Evolutionary conservation across 2,113 vertebrate species (phyloP).

Genomic region (Myocastor coypus): DNA sequence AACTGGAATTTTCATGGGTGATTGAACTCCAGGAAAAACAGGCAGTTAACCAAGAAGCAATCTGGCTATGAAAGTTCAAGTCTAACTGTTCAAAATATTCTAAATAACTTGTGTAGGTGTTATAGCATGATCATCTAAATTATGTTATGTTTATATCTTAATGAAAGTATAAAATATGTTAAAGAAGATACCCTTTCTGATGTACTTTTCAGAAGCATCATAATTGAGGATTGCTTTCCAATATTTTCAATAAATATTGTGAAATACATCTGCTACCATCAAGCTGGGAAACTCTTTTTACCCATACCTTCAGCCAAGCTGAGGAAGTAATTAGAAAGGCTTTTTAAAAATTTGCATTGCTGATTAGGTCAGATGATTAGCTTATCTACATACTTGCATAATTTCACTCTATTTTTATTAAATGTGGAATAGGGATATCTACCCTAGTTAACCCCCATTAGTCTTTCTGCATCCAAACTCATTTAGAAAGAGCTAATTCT

Average conservation of each 20-base stretch:
- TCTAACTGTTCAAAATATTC: neutral
- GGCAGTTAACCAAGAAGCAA: conserved; percentile 32
- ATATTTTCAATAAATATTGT: conserved; percentile 84
- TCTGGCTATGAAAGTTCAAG: conserved; percentile 45
- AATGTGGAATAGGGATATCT: conserved; percentile 38
- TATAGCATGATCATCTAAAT: conserved; percentile 42
- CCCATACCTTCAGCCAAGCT: conserved; percentile 75
- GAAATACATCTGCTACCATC: conserved; percentile 78
- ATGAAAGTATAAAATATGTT: conserved; percentile 76
- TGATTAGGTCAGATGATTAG: conserved; percentile 82
- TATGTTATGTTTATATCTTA: conserved; percentile 62
- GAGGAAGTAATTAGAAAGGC: conserved; percentile 77
- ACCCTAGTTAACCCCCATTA: conserved; percentile 60
- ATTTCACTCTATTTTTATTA: conserved; percentile 76
- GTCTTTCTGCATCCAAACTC: conserved; percentile 47
- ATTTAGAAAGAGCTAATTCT: conserved; percentile 31
- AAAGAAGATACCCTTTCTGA: conserved; percentile 62
- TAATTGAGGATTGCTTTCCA: conserved; percentile 80
- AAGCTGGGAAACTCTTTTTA: conserved; percentile 72
- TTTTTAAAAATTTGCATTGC: conserved; percentile 80
- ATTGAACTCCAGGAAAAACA: neutral
- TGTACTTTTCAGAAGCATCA: conserved; percentile 76
- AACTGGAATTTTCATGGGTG: neutral
- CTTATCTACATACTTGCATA: conserved; percentile 80
- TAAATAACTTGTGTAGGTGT: conserved; percentile 39